A percentile compares a stretch with the other conserved stretches of the same genome.
Evolutionary conservation across 2,113 vertebrate genomes (phyloP).

Genomic region (Boleophthalmus pectinirostris): DNA sequence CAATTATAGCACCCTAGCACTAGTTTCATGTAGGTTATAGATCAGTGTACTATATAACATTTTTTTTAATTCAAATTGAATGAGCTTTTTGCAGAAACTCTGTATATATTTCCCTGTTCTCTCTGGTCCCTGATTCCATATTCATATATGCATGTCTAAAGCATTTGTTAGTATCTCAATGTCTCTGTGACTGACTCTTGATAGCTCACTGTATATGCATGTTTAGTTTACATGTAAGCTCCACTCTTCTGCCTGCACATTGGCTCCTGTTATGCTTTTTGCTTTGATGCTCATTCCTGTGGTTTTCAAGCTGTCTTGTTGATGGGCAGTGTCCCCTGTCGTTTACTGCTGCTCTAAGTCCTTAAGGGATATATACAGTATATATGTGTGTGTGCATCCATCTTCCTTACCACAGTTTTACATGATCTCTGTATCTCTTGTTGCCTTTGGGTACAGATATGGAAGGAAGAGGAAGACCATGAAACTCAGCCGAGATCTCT

Average conservation of each 20-base stretch:
- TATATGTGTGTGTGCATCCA: conserved; percentile 1
- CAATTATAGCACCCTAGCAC: neutral
- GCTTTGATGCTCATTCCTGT: conserved; percentile 57
- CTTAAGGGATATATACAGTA: neutral
- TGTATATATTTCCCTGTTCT: conserved; percentile 31
- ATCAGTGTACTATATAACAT: neutral
- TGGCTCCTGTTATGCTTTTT: conserved; percentile 39
- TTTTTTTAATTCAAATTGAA: neutral
- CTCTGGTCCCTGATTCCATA: conserved; percentile 28
- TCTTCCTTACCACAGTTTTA: conserved; percentile 1
- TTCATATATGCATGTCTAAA: conserved; percentile 39
- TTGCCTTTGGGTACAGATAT: conserved; percentile 67
- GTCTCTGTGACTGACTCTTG: conserved; percentile 23
- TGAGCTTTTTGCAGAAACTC: neutral
- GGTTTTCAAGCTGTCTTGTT: conserved; percentile 41
- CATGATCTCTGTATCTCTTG: conserved; percentile 8
- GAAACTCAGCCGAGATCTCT: conserved; percentile 93
- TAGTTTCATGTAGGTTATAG: neutral
- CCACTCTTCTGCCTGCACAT: conserved; percentile 33
- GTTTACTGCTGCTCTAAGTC: conserved; percentile 19
- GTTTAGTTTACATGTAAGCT: conserved; percentile 22
- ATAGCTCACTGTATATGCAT: conserved; percentile 8
- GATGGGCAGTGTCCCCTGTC: conserved; percentile 36
- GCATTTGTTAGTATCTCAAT: conserved; percentile 34
- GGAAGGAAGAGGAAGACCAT: conserved; percentile 90